These are phyloP conservation scores for Limnothrissa miodon DNA, from an alignment of 2,113 vertebrate species.

Conservation along the genomic window DNA sequence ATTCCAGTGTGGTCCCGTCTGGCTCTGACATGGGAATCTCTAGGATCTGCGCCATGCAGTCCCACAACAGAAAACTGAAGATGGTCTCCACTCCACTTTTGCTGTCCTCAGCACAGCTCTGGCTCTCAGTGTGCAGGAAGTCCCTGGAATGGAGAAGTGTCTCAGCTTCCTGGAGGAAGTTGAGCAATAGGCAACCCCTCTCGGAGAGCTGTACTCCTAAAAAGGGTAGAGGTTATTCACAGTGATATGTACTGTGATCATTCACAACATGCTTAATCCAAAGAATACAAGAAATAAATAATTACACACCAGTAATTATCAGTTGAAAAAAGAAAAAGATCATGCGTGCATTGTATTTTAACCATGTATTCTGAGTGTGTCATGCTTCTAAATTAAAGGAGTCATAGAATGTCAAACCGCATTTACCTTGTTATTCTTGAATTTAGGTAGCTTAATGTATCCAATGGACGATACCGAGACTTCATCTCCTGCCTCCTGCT, in stretches of 20 bases:
- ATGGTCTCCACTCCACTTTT: constrained; percentile 37
- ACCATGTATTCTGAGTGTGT: neutral
- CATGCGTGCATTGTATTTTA: neutral
- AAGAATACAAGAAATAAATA: no score
- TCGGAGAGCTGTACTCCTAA: constrained; percentile 52
- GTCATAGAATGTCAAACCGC: no score
- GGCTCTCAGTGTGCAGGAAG: neutral
- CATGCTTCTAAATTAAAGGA: no score
- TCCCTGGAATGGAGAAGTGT: constrained; percentile 23
- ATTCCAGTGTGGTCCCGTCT: constrained; percentile 2
- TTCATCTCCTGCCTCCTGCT: no score
- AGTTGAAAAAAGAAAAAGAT: no score
- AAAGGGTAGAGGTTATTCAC: neutral
- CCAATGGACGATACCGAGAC: no score
- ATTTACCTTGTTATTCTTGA: no score
- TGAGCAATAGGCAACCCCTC: constrained; percentile 49
- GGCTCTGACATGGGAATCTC: constrained; percentile 43
- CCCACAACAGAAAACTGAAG: constrained; percentile 54
- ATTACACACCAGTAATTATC: no score
- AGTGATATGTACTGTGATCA: neutral
- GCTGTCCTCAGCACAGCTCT: constrained; percentile 10
- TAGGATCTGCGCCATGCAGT: constrained; percentile 50
- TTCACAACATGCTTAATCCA: neutral
- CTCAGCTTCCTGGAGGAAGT: constrained; percentile 49
- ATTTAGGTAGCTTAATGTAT: no score